Conservation (phyloP, 2,797 vertebrate genomes). For the Silurus aristotelis region DNA sequence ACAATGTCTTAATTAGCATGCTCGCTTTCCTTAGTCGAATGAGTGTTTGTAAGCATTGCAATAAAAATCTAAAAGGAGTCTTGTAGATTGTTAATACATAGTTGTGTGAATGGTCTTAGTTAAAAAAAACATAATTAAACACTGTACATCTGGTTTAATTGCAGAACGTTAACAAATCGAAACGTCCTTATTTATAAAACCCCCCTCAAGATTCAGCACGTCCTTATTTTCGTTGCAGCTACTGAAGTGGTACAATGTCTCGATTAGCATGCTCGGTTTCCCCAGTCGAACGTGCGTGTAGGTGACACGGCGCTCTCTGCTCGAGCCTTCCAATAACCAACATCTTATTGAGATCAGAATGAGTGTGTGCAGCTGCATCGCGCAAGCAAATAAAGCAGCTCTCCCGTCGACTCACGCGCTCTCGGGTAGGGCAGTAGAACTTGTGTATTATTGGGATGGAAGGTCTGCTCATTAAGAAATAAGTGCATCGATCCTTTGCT, state of each 20-base stretch:
- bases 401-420: neutral
- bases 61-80: no score
- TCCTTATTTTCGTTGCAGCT: neutral
- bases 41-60: no score
- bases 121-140: no score
- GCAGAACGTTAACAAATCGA: no score
- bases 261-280: neutral
- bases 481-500: slow-evolving; percentile 16
- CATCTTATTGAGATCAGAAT: slow-evolving; percentile 41
- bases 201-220: neutral
- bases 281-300: neutral
- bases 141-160: no score
- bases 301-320: slow-evolving; percentile 24
- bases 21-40: neutral
- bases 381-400: slow-evolving; percentile 41
- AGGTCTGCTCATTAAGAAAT: slow-evolving; percentile 20
- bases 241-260: neutral
- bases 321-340: slow-evolving; percentile 42
- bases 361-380: slow-evolving; percentile 18
- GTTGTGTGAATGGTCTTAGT: no score
- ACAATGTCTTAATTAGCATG: neutral
- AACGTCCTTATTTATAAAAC: neutral
- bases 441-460: neutral
- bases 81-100: no score
- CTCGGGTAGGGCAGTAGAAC: slow-evolving; percentile 1